Conservation (phyloP, 1,140 invertebrate species). For the Brachionus rotundiformis region DNA sequence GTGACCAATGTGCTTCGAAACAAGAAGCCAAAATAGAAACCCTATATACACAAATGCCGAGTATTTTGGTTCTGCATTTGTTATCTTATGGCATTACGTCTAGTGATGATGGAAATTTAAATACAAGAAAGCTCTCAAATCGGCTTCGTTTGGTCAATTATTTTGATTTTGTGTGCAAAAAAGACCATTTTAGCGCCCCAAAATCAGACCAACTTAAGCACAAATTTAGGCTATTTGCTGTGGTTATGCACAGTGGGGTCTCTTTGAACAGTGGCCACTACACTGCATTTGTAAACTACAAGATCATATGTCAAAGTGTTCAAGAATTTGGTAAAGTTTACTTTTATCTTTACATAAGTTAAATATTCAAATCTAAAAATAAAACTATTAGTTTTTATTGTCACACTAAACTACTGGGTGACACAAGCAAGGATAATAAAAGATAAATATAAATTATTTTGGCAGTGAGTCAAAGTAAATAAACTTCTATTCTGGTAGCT, state of each 20-base stretch:
- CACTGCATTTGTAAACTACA: slow-evolving; percentile 37
- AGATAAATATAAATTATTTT: no score
- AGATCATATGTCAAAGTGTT: slow-evolving; percentile 10
- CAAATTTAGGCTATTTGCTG: slow-evolving; percentile 8
- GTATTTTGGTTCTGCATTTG: slow-evolving; percentile 15
- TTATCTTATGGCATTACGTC: slow-evolving; percentile 37
- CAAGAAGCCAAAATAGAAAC: slow-evolving; percentile 40
- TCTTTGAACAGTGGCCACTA: slow-evolving; percentile 40
- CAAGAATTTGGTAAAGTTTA: not conserved
- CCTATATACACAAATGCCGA: slow-evolving; percentile 14
- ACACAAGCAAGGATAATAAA: no score
- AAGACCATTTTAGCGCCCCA: not conserved
- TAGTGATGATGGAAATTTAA: slow-evolving; percentile 44
- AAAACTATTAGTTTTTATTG: no score
- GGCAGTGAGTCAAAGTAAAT: no score
- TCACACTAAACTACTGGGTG: no score
- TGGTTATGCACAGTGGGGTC: slow-evolving; percentile 32
- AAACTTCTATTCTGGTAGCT: no score
- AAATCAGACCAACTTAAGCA: not conserved
- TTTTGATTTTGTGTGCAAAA: slow-evolving; percentile 27
- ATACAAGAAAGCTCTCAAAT: slow-evolving; percentile 5
- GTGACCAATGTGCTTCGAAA: slow-evolving; percentile 37
- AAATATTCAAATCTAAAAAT: no score
- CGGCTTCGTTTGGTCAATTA: not conserved
- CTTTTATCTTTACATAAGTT: not conserved